A percentile compares a stretch with the other conserved stretches of the same genome.
These are phyloP conservation scores for Pristionchus arcanus DNA, from an alignment of 2,888 invertebrate genomes.

Conservation along the genomic window DNA sequence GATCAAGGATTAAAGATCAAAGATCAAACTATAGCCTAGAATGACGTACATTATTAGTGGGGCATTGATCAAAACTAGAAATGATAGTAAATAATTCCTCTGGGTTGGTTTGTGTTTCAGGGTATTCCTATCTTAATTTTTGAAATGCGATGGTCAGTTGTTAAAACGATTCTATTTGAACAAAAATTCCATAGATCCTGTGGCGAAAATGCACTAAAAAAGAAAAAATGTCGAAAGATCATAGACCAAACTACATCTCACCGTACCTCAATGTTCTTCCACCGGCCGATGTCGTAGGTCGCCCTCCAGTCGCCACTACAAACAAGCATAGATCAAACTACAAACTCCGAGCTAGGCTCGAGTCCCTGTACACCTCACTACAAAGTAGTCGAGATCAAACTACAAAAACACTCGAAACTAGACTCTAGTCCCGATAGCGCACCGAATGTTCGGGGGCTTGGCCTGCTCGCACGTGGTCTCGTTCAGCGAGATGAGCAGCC, in stretches of 20 bases:
- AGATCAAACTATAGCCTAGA: not conserved
- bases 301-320: constrained; percentile 36
- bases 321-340: not conserved
- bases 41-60: too few species aligned
- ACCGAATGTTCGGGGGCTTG: constrained; percentile 59
- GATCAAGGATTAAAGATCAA: not conserved
- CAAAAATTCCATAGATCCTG: too few species aligned
- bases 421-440: not conserved
- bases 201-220: too few species aligned
- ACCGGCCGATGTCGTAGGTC: constrained; percentile 41
- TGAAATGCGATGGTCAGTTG: too few species aligned
- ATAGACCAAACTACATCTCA: not conserved
- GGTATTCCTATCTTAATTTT: too few species aligned
- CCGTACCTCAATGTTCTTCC: constrained; percentile 42
- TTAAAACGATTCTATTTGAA: too few species aligned
- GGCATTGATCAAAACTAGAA: too few species aligned
- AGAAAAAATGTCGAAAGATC: not conserved
- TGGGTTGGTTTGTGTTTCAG: too few species aligned
- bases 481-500: constrained; percentile 66
- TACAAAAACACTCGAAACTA: not conserved
- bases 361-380: too few species aligned
- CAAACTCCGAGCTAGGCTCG: not conserved
- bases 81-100: not conserved
- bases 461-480: constrained; percentile 76
- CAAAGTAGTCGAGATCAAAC: not conserved